These are phyloP conservation scores for Meghimatium bilineatum DNA, from an alignment of 2,888 invertebrate species.

Conservation along the genomic window DNA sequence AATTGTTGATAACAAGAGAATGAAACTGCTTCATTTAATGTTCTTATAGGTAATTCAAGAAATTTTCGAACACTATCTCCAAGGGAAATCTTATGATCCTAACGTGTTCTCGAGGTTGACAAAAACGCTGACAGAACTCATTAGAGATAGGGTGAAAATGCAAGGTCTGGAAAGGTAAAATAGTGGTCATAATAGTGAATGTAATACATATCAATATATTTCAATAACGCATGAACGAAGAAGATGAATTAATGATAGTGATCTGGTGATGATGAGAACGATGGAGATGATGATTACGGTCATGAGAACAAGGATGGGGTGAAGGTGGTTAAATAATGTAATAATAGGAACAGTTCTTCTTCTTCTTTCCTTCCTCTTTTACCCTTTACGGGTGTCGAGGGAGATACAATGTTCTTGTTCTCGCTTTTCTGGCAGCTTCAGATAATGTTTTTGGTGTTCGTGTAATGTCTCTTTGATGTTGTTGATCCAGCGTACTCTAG, in stretches of 20 bases:
- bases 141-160: slow-evolving; percentile 65
- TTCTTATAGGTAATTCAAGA: slow-evolving; percentile 50
- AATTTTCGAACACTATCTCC: slow-evolving; percentile 61
- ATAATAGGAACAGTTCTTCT: no score
- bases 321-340: no score
- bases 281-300: background rate
- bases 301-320: no score
- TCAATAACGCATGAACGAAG: background rate
- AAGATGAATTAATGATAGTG: background rate
- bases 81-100: slow-evolving; percentile 61
- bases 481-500: no score
- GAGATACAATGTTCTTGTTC: no score
- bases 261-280: background rate
- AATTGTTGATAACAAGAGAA: no score
- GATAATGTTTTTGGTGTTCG: no score
- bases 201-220: background rate
- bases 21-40: background rate
- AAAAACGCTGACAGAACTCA: slow-evolving; percentile 65
- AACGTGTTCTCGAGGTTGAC: slow-evolving; percentile 62
- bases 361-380: no score
- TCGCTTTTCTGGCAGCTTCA: no score
- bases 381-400: no score
- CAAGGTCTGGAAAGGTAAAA: slow-evolving; percentile 55
- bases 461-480: no score
- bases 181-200: no score